Evolutionary conservation across 2,113 vertebrate species (phyloP), one percentile per base, ranked within the genome.

Genomic region (Carassius auratus): DNA sequence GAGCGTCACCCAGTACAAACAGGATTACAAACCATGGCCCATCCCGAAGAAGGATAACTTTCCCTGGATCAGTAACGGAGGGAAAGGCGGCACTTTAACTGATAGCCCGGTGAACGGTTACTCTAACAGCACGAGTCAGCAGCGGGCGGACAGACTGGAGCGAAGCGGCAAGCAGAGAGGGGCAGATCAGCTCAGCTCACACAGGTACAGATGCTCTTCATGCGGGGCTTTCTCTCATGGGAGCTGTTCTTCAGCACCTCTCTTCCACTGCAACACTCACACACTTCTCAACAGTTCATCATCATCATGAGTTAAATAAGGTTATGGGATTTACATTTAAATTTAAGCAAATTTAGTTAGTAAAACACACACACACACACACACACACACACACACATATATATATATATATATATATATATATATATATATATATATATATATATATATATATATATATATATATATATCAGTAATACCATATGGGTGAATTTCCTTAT

Each of bases 21-120:
- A 95, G 90, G 97, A 98, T 91, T 98, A 95, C 88, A 94, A 96
- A 87, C 94, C 95, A n/a, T 96, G 96, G 95, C 94, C 96, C 13
- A 93, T 96, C 57, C 95, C 95, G 19, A 93, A 93, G 77, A 95
- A 93, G 86, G 95, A 95, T 21, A 93, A 91, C 75, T 95, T 94
- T 86, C 94, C 94, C 1, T 95, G 94, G 94, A 95, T 95, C 69
- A 93, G 86, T 87, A 93, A 94, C 87, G 93, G 92, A 57, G 90
- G 89, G 9, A 91, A 90, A 86, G 88, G 85, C 66, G 87, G 86
- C 74, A 71, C 80, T 30, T 79, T 73, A 1, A 45, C 86, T 80
- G 89, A 93, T 86, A 92, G 90, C 86, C 90, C 90, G 71, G 86
- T 21, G 68, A 91, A 89, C 81, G 82, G 61, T 75, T 87, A 81